These are phyloP conservation scores for Platysteira castanea DNA, from an alignment of 2,113 vertebrate genomes.

Conservation along the genomic window DNA sequence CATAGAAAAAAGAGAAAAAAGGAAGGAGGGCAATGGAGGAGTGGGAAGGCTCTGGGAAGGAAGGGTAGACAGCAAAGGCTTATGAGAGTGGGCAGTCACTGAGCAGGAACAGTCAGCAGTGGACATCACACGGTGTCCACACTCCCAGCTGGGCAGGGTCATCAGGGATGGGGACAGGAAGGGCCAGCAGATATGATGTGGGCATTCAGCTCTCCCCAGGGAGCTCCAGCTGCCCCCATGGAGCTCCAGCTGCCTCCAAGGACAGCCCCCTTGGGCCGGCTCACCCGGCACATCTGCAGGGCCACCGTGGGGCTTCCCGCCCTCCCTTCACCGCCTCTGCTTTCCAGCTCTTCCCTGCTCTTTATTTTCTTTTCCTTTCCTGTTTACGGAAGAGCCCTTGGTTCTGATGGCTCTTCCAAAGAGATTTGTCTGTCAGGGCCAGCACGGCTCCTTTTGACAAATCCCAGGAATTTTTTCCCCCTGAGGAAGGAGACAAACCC, in stretches of 20 bases:
- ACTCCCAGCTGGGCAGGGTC: background rate
- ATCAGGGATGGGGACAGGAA: background rate
- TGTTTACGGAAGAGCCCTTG: background rate
- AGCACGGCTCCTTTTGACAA: background rate
- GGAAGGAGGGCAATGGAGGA: background rate
- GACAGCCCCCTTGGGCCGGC: background rate
- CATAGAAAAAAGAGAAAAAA: background rate
- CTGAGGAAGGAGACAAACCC: background rate
- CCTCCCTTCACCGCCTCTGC: accelerated
- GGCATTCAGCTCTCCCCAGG: background rate
- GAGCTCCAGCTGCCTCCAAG: background rate
- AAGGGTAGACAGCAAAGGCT: background rate
- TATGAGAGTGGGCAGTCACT: accelerated
- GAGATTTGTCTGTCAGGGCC: background rate
- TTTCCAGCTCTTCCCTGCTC: background rate
- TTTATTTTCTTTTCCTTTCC: background rate
- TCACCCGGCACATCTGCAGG: accelerated
- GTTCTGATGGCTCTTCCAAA: background rate
- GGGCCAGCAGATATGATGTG: accelerated
- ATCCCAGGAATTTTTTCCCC: background rate
- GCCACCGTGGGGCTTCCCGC: accelerated
- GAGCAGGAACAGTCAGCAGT: accelerated
- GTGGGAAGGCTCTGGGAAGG: background rate
- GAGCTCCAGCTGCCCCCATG: background rate
- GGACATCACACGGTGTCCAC: accelerated